phyloP scores from a whole-genome alignment of 2,888 invertebrate species.

The Zaprionus obscuricornis region DNA sequence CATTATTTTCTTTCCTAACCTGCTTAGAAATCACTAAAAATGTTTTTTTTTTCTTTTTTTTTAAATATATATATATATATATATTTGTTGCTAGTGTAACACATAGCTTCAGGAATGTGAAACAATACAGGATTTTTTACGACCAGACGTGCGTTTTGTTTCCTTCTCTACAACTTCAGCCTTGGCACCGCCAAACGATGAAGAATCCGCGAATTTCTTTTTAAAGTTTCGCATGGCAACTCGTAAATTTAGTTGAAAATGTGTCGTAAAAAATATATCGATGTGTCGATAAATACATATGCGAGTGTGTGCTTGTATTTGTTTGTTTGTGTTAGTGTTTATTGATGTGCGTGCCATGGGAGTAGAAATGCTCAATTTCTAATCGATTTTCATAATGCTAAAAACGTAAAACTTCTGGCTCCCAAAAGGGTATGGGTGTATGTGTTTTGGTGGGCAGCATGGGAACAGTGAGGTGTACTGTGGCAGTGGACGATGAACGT shows the following conservation, averaged over 20 bases:
- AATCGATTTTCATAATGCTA: constrained; percentile 54
- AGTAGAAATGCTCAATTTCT: constrained; percentile 33
- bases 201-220: constrained; percentile 48
- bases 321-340: constrained; percentile 3
- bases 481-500: too few species aligned
- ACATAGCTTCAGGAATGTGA: too few species aligned
- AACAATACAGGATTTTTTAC: constrained; percentile 52
- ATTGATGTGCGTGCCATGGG: constrained; percentile 39
- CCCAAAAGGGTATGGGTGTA: background rate
- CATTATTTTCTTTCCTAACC: too few species aligned
- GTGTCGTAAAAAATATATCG: constrained; percentile 50
- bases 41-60: too few species aligned
- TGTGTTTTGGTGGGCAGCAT: background rate
- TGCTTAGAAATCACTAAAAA: too few species aligned
- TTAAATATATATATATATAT: too few species aligned
- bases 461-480: background rate
- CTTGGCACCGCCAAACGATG: constrained; percentile 3
- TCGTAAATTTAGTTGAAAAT: constrained; percentile 62
- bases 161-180: background rate
- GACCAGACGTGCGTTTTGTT: constrained; percentile 54
- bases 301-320: background rate
- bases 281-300: too few species aligned
- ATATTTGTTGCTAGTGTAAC: too few species aligned
- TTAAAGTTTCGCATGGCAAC: constrained; percentile 55
- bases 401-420: constrained; percentile 21